Evolutionary conservation across 1,140 invertebrate species (phyloP), one percentile per base, ranked within the genome.

Genomic region (Drosophila funebris): DNA sequence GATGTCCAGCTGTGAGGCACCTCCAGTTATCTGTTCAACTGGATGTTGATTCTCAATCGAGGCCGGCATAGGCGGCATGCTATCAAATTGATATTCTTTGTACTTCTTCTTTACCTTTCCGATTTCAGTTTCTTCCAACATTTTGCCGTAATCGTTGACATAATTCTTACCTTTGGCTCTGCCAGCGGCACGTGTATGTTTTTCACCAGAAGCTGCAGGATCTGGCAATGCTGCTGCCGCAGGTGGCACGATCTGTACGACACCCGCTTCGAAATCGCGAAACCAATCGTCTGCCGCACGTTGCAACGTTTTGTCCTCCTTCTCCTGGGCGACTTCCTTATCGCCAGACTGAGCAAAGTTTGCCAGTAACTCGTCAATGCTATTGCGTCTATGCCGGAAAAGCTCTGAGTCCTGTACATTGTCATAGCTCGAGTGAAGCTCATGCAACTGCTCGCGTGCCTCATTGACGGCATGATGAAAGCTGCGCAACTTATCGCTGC

Each of bases 311-410:
- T 61, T 54, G 7, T 68, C 62, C 6, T 72, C 60, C 22, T 46
- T 27, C 13, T 54, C 60, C 6, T 39, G 14, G 2, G 24, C 37
- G 6, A 9, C n/a, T 0, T 46, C 33, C 24, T 41, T 41, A 3
- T 64, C 36, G 4, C n/a, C 37, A 0, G 11, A 13, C 22, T 77
- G 43, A 1, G 52, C 78, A 5, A 88, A 88, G 11, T 62, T 88
- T 1, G 64, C 73, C 18, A 88, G 50, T 64, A 88, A 52, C 2
- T 88, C 79, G 14, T 88, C 79, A 1, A 88, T 82, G 39, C 54
- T 69, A 27, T 78, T 71, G 0, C 79, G 79, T 0, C 78, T 27
- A 6, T 77, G 72, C 3, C 78, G 60, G 8, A 43, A 31, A 7
- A 57, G 11, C 2, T 48, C 41, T 16, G 29, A 57, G 6, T 36